Percentiles rank a stretch among this genome's conserved stretches.
These are phyloP conservation scores for Boloria selene DNA, from an alignment of 2,888 invertebrate genomes.

Conservation along the genomic window DNA sequence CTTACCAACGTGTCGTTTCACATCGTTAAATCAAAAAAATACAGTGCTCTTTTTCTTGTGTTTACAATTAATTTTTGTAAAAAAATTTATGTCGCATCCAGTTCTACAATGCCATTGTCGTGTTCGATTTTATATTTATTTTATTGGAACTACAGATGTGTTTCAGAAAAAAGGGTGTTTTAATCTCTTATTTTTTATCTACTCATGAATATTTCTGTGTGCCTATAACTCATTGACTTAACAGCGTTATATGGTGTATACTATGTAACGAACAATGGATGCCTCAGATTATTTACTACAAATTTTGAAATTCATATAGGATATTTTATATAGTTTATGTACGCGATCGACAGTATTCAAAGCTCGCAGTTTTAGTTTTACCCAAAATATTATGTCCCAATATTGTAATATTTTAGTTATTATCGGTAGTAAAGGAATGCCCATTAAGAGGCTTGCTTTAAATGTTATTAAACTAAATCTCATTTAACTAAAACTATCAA, in stretches of 20 bases:
- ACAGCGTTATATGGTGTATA: slow-evolving; percentile 25
- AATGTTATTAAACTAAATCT: no score
- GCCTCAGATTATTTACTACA: slow-evolving; percentile 36
- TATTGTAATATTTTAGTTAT: slow-evolving; percentile 2
- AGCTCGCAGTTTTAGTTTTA: not conserved
- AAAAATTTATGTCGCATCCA: no score
- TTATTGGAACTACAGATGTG: slow-evolving; percentile 3
- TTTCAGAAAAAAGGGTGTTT: slow-evolving; percentile 5
- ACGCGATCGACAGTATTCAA: not conserved
- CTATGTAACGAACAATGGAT: slow-evolving; percentile 34
- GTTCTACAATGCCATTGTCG: no score
- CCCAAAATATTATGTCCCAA: not conserved
- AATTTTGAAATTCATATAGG: slow-evolving; percentile 30
- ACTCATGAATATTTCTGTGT: slow-evolving; percentile 17
- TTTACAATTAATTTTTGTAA: no score
- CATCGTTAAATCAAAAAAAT: no score
- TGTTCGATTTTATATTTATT: not conserved
- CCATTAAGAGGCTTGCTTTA: no score
- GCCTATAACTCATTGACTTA: slow-evolving; percentile 42
- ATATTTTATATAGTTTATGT: slow-evolving; percentile 1
- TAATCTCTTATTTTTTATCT: slow-evolving; percentile 14
- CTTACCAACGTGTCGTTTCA: no score
- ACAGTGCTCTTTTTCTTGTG: no score
- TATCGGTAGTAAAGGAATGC: not conserved
- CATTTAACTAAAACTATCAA: no score